Conservation (phyloP, 2,113 vertebrate species). For the Abramis brama region DNA sequence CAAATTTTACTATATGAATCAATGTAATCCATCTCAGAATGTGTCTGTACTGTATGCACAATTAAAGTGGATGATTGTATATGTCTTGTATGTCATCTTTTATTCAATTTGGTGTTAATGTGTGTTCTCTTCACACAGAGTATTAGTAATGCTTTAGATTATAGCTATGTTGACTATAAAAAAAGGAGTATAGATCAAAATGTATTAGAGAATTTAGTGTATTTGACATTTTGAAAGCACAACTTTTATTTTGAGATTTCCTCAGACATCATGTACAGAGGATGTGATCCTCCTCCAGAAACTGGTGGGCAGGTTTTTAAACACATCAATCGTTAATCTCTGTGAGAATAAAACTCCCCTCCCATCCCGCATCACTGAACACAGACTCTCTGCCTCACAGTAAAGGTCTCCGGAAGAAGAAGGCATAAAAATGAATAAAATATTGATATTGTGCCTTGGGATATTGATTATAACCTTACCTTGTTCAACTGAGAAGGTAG, state of each 20-base stretch:
- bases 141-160: background rate
- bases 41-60: constrained; percentile 9
- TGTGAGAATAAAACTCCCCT: background rate
- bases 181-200: background rate
- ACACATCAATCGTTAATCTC: background rate
- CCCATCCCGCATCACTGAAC: background rate
- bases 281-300: background rate
- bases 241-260: background rate
- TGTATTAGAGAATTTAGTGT: background rate
- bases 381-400: background rate
- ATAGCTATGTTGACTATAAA: background rate
- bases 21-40: background rate
- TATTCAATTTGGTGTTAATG: background rate
- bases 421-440: constrained; percentile 58
- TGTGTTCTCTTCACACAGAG: background rate
- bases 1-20: background rate
- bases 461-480: constrained; percentile 60
- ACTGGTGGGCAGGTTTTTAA: background rate
- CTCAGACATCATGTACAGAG: background rate
- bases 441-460: constrained; percentile 48
- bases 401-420: background rate
- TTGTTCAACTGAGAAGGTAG: constrained; percentile 59
- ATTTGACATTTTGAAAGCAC: background rate
- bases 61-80: background rate
- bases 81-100: background rate